Conservation (phyloP, 2,888 invertebrate genomes). For the Caenorhabditis sp. region DNA sequence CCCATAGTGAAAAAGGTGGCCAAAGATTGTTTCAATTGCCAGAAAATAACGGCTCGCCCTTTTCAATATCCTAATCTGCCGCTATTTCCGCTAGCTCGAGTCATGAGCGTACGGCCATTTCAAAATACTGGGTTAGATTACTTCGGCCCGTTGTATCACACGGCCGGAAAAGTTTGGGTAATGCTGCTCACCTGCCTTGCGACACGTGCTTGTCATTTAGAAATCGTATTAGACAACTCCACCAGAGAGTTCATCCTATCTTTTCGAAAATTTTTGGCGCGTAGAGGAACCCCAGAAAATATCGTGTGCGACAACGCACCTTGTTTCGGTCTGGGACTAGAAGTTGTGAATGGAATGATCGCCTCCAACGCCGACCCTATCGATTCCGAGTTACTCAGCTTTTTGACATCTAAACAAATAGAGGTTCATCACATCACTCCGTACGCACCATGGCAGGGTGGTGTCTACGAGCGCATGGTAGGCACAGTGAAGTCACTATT, state of each 20-base stretch:
- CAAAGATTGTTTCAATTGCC: too few relatives aligned
- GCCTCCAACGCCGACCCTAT: not conserved
- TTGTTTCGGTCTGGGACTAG: not conserved
- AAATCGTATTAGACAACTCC: slow-evolving; percentile 3
- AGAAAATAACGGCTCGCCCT: too few relatives aligned
- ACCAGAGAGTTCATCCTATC: not conserved
- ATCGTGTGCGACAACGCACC: slow-evolving; percentile 15
- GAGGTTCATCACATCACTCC: slow-evolving; percentile 12
- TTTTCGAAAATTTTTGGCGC: not conserved
- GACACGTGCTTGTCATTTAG: slow-evolving; percentile 9
- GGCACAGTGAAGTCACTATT: slow-evolving; percentile 5
- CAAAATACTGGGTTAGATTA: slow-evolving; percentile 7
- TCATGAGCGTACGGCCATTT: slow-evolving; percentile 3
- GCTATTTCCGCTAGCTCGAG: too few relatives aligned
- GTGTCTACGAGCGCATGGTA: slow-evolving; percentile 11
- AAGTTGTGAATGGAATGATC: slow-evolving; percentile 8
- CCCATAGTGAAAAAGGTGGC: too few relatives aligned
- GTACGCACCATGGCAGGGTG: slow-evolving; percentile 15
- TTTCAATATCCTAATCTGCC: too few relatives aligned
- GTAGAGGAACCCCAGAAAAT: slow-evolving; percentile 2
- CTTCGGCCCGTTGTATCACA: slow-evolving; percentile 6
- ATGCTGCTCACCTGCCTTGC: slow-evolving; percentile 8
- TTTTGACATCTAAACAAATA: slow-evolving; percentile 2
- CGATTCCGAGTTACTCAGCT: not conserved
- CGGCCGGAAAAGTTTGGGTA: slow-evolving; percentile 9